These are phyloP conservation scores for Mellivora capensis DNA, from an alignment of 2,113 vertebrate species.

Conservation along the genomic window DNA sequence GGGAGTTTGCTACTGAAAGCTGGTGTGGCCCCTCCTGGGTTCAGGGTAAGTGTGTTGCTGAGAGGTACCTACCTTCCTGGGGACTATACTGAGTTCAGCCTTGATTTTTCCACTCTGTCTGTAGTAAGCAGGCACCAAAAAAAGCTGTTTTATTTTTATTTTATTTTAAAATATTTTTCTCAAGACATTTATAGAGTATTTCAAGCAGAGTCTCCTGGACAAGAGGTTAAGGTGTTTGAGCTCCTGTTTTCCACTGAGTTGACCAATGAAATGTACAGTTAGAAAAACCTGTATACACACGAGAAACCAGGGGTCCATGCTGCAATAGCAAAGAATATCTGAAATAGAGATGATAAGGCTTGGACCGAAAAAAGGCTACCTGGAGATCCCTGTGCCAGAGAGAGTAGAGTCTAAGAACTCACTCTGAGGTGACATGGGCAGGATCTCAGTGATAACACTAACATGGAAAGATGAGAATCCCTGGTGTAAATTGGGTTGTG, in stretches of 20 bases:
- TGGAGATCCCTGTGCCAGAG: background rate
- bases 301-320: background rate
- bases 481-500: background rate
- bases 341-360: background rate
- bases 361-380: background rate
- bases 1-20: background rate
- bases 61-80: background rate
- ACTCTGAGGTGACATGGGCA: background rate
- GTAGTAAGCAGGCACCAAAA: background rate
- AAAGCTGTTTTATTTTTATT: background rate
- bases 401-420: background rate
- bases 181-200: background rate
- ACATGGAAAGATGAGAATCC: background rate
- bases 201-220: background rate
- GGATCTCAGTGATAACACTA: background rate
- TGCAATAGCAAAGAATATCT: background rate
- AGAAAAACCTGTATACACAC: background rate
- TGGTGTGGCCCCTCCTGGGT: background rate
- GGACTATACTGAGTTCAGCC: background rate
- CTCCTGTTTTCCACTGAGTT: background rate
- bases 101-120: background rate
- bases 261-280: background rate
- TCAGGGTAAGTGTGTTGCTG: background rate
- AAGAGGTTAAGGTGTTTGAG: background rate
- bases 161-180: background rate